phyloP scores from a whole-genome alignment of 2,797 vertebrate species.

The Chloroceryle amazona region DNA sequence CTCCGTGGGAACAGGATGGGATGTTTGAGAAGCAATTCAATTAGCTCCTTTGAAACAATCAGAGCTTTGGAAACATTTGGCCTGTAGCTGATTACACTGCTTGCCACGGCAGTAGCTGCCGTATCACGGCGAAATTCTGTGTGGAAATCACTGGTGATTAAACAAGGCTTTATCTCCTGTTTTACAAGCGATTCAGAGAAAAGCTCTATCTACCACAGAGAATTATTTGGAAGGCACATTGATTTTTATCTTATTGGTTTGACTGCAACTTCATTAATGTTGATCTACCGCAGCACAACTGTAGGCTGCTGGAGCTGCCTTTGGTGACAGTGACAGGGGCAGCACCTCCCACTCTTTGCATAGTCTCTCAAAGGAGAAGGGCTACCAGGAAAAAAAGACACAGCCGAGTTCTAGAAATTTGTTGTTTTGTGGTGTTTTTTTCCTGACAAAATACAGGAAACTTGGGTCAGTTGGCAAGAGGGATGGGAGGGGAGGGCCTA shows the following conservation, averaged over 20 bases:
- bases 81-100: not conserved
- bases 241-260: not conserved
- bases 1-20: not conserved
- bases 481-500: not conserved
- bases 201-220: not conserved
- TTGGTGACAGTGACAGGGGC: not conserved
- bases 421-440: not conserved
- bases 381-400: not conserved
- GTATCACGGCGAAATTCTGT: not conserved
- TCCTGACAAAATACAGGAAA: slow-evolving; percentile 40
- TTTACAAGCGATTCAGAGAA: not conserved
- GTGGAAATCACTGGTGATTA: not conserved
- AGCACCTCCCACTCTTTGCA: not conserved
- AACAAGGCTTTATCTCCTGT: not conserved
- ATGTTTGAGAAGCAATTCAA: not conserved
- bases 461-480: not conserved
- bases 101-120: not conserved
- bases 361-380: not conserved
- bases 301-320: not conserved
- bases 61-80: slow-evolving; percentile 21
- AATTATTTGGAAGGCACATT: not conserved
- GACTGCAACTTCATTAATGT: not conserved
- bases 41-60: not conserved
- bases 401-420: not conserved
- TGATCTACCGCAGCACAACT: not conserved